Conservation (phyloP, 1,140 invertebrate genomes). For the Dendrolimus kikuchii region DNA sequence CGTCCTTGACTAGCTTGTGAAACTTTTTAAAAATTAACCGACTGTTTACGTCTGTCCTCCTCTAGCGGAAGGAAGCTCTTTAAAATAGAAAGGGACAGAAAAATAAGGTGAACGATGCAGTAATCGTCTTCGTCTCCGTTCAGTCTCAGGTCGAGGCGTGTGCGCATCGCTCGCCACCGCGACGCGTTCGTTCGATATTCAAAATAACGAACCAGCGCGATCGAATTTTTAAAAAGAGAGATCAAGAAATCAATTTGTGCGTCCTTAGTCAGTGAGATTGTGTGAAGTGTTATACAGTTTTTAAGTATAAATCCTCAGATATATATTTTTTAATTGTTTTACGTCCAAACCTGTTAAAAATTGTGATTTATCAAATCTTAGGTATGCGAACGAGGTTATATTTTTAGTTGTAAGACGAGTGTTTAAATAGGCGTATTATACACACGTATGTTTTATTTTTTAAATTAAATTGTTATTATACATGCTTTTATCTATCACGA, state of each 20-base stretch:
- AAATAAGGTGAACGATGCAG: constrained; percentile 40
- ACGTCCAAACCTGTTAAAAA: constrained; percentile 3
- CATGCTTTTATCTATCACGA: no score
- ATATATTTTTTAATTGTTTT: no score
- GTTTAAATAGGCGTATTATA: no score
- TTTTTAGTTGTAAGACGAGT: no score
- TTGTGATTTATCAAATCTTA: background rate
- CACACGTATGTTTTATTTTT: no score
- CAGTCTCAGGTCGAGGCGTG: constrained; percentile 58
- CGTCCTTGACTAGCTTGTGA: constrained; percentile 48
- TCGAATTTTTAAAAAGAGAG: constrained; percentile 30
- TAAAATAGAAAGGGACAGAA: constrained; percentile 31
- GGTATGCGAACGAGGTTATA: no score
- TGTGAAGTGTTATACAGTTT: constrained; percentile 18
- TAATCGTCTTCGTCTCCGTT: constrained; percentile 41
- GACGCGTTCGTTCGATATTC: constrained; percentile 21
- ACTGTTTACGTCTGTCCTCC: constrained; percentile 26
- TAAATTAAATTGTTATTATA: no score
- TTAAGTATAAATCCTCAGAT: no score
- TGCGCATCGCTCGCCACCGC: constrained; percentile 36
- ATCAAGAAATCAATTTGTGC: constrained; percentile 56
- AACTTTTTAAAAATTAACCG: constrained; percentile 28
- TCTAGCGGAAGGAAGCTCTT: constrained; percentile 21
- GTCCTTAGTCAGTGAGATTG: constrained; percentile 18
- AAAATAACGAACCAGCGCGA: constrained; percentile 28